These are phyloP conservation scores for Halesus radiatus DNA, from an alignment of 1,140 invertebrate genomes.

Conservation along the genomic window DNA sequence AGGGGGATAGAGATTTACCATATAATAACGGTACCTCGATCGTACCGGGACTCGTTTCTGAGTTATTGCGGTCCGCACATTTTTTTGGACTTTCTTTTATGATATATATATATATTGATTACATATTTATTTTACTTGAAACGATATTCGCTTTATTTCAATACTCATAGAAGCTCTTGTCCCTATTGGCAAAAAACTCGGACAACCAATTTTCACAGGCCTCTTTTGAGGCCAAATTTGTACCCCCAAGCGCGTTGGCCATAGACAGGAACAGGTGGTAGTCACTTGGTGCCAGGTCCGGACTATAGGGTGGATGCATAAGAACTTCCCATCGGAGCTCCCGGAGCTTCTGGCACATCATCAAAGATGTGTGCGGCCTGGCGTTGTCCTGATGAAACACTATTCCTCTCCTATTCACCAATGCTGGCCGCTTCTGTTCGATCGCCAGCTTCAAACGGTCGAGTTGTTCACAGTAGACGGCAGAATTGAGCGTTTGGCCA, in stretches of 20 bases:
- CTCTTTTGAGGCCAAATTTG: conserved; percentile 20
- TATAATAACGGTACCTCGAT: too few species aligned
- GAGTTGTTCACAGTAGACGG: conserved; percentile 18
- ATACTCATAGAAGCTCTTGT: too few species aligned
- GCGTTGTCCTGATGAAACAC: conserved; percentile 18
- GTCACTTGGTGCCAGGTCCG: conserved; percentile 16
- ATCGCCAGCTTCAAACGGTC: conserved; percentile 20
- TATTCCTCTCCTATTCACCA: conserved; percentile 17
- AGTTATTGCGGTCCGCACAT: too few species aligned
- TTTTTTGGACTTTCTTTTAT: too few species aligned
- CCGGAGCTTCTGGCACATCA: conserved; percentile 18
- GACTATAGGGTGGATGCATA: conserved; percentile 20
- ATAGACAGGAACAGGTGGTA: conserved; percentile 24
- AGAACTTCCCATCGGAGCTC: conserved; percentile 18
- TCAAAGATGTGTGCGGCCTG: conserved; percentile 23
- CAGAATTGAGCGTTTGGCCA: conserved; percentile 21
- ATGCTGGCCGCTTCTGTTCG: conserved; percentile 25
- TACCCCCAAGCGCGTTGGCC: conserved; percentile 16
- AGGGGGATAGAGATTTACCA: too few species aligned
- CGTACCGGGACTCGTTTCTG: too few species aligned
- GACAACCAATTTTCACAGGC: conserved; percentile 21
- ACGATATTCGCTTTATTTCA: too few species aligned
- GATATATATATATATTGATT: too few species aligned
- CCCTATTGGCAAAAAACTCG: conserved; percentile 15
- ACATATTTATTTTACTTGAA: too few species aligned